Evolutionary conservation across 2,888 invertebrate genomes (phyloP).

Genomic region (Pseudococcus viburni): DNA sequence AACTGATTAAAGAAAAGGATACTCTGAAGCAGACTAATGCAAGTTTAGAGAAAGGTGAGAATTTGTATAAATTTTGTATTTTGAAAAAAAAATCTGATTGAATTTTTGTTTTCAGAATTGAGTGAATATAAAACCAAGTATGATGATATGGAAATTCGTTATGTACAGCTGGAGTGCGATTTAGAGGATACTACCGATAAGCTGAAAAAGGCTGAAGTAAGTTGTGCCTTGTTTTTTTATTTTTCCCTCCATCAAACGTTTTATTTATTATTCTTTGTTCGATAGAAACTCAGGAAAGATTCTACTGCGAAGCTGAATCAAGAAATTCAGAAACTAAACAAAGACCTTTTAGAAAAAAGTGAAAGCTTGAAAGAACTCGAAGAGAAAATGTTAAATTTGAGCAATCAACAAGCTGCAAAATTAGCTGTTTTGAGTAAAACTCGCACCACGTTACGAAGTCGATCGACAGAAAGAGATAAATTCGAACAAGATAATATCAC

Average conservation of each 20-base stretch:
- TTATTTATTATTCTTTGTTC: background rate
- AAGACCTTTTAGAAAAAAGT: constrained; percentile 40
- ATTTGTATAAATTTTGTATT: background rate
- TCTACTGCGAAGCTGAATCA: constrained; percentile 24
- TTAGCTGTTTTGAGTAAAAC: constrained; percentile 43
- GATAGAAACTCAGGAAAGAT: constrained; percentile 59
- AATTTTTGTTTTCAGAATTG: constrained; percentile 40
- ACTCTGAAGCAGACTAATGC: background rate
- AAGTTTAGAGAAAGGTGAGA: constrained; percentile 53
- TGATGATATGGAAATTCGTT: background rate
- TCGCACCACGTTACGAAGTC: constrained; percentile 50
- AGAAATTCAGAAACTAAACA: constrained; percentile 57
- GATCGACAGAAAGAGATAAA: constrained; percentile 60
- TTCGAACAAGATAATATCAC: constrained; percentile 60
- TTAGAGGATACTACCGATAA: constrained; percentile 49
- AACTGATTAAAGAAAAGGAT: background rate
- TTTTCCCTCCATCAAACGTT: background rate
- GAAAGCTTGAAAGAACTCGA: constrained; percentile 51
- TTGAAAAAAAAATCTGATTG: background rate
- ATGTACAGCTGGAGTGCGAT: background rate
- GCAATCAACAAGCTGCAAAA: constrained; percentile 65
- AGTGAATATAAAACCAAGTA: background rate
- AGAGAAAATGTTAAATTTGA: constrained; percentile 59
- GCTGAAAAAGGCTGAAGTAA: constrained; percentile 58
- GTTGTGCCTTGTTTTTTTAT: background rate